A percentile compares a stretch with the other conserved stretches of the same genome.
These are phyloP conservation scores for Ostrea edulis DNA, from an alignment of 1,140 invertebrate genomes.

Conservation along the genomic window DNA sequence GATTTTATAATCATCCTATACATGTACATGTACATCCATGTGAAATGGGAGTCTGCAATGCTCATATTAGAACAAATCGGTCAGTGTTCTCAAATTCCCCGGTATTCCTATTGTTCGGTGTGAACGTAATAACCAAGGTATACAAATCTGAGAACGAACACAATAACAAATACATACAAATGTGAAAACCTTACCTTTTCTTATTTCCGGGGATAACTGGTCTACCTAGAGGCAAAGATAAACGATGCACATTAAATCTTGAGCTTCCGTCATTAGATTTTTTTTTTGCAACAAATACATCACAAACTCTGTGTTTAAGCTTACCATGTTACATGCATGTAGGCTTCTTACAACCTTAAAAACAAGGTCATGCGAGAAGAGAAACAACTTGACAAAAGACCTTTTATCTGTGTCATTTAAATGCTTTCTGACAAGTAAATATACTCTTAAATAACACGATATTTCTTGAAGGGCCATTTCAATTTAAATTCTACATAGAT, in stretches of 20 bases:
- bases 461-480: background rate
- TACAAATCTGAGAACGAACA: background rate
- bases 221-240: background rate
- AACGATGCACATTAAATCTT: background rate
- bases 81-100: too few relatives aligned
- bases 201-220: constrained; percentile 19
- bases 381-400: background rate
- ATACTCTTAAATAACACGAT: constrained; percentile 1
- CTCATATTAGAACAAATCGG: too few relatives aligned
- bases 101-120: too few relatives aligned
- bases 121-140: too few relatives aligned
- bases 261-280: background rate
- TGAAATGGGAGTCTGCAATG: too few relatives aligned
- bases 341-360: background rate
- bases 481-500: background rate
- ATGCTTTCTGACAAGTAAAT: background rate
- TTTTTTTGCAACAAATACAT: background rate
- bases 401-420: constrained; percentile 20
- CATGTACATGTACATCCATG: too few relatives aligned
- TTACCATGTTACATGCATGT: constrained; percentile 6
- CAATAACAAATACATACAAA: too few relatives aligned
- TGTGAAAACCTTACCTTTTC: background rate
- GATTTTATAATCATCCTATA: too few relatives aligned
- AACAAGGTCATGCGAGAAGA: background rate
- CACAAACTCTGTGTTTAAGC: background rate